Base-by-base conservation (phyloP, 2,888 invertebrate species). In the Invenusta paracnida region DNA sequence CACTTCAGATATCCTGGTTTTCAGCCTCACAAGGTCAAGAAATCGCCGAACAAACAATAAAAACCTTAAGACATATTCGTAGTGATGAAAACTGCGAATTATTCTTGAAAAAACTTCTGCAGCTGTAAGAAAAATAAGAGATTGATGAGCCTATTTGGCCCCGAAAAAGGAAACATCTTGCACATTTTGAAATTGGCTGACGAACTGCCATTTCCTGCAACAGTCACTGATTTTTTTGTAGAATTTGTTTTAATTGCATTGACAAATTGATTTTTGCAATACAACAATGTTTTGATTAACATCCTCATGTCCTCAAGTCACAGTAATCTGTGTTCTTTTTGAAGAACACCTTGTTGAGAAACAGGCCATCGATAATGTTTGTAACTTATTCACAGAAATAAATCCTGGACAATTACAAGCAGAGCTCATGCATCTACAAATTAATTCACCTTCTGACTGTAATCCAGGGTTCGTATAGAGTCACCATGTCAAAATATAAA, bases 161-260 rank as follows among this genome's bases (percentile, higher is more conserved):
- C 73, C 73, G 73, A 73, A 73, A 23, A 73, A 25, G 73, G 27
- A 73, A 73, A 73, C 23, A 73, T 11, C 27, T 23, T 73, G 17
- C 73, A 73, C 73, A 25, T 73, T 73, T 73, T 73, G 73, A 73
- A 73, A 73, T 73, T 73, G 73, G 73, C 73, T 73, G 27, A 23
- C 73, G 23, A 73, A 25, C 73, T 23, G 23, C 5, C 73, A 23
- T 73, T 73, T 73, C 27, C 73, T 73, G 17, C 73, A 73, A 73
- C 73, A 73, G 73, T 73, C 73, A 23, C 73, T 73, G 73, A 23
- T 73, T 73, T 73, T 73, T 73, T 25, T 73, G 73, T 73, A 73
- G 27, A 73, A 73, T 73, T 73, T 25, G 23, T 73, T 73, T 73
- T 23, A 73, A 73, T 73, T 73, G 73, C 73, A 73, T 73, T 73